Conservation (phyloP, 2,113 vertebrate species). For the Vanacampus margaritifer region DNA sequence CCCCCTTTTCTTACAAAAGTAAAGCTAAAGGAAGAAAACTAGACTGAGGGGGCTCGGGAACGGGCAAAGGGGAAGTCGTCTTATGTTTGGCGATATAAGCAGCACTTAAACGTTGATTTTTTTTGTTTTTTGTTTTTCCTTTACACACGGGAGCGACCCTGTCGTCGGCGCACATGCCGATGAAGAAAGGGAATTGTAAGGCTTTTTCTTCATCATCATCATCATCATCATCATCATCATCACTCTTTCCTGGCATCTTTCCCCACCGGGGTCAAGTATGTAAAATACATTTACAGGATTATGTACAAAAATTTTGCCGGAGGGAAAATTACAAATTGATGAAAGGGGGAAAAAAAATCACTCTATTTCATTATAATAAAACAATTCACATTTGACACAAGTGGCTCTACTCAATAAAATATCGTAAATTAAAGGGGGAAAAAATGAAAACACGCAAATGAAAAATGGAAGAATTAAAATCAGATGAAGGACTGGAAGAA, state of each 20-base stretch:
- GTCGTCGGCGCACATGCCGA: constrained; percentile 88
- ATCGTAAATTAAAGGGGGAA: too few species aligned
- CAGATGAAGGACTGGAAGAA: constrained; percentile 77
- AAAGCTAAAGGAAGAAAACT: constrained; percentile 79
- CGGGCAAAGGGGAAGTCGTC: constrained; percentile 64
- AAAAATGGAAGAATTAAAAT: constrained; percentile 72
- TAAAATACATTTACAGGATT: constrained; percentile 99
- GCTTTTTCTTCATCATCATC: constrained; percentile 97
- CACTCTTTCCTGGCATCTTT: constrained; percentile 62
- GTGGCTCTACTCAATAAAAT: constrained; percentile 89
- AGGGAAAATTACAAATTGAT: too few species aligned
- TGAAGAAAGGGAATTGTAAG: constrained; percentile 99
- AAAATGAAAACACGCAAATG: constrained; percentile 45
- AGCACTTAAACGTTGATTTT: constrained; percentile 94
- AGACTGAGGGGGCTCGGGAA: constrained; percentile 22
- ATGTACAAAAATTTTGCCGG: constrained; percentile 85
- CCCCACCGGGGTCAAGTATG: constrained; percentile 94
- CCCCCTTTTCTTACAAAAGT: constrained; percentile 82
- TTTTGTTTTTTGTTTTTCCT: constrained; percentile 32
- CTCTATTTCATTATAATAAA: constrained; percentile 38
- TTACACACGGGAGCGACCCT: constrained; percentile 95
- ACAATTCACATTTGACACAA: constrained; percentile 95
- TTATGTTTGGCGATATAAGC: constrained; percentile 93
- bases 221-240: constrained; percentile 20
- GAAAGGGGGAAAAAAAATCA: too few species aligned